phyloP scores from a whole-genome alignment of 2,888 invertebrate genomes.

The Xestia sexstrigata region DNA sequence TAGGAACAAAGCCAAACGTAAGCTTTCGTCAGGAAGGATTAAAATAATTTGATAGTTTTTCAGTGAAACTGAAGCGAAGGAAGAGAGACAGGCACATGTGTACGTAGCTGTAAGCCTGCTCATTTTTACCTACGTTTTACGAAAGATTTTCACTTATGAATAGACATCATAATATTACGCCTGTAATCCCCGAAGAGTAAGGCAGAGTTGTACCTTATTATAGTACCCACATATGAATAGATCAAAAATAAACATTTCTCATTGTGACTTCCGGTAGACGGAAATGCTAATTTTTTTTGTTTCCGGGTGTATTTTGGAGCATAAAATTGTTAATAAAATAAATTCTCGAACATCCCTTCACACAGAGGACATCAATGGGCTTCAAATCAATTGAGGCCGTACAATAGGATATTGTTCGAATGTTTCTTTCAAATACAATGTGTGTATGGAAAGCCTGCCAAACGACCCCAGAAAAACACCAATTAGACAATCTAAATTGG shows the following conservation, averaged over 20 bases:
- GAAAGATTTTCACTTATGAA: not conserved
- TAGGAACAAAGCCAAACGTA: not conserved
- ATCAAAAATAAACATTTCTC: not conserved
- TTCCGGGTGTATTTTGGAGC: conserved; percentile 7
- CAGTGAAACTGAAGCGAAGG: not conserved
- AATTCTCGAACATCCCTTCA: conserved; percentile 7
- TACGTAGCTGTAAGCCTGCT: too few relatives aligned
- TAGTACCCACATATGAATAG: not conserved
- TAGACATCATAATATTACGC: not conserved
- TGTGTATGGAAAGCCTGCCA: conserved; percentile 8
- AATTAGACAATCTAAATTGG: not conserved
- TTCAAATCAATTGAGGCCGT: conserved; percentile 58
- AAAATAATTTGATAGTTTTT: not conserved
- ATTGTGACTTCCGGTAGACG: too few relatives aligned
- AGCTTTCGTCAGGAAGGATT: not conserved
- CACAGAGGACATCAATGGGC: conserved; percentile 34
- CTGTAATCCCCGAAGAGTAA: not conserved
- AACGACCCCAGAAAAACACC: conserved; percentile 16
- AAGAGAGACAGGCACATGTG: not conserved
- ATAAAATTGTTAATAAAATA: conserved; percentile 24
- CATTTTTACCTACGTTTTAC: not conserved
- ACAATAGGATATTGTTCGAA: conserved; percentile 34
- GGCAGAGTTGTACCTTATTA: not conserved
- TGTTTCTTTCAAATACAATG: conserved; percentile 31
- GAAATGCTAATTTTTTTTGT: not conserved